Base-by-base conservation (phyloP, 2,888 invertebrate genomes). In the Encarsia formosa region DNA sequence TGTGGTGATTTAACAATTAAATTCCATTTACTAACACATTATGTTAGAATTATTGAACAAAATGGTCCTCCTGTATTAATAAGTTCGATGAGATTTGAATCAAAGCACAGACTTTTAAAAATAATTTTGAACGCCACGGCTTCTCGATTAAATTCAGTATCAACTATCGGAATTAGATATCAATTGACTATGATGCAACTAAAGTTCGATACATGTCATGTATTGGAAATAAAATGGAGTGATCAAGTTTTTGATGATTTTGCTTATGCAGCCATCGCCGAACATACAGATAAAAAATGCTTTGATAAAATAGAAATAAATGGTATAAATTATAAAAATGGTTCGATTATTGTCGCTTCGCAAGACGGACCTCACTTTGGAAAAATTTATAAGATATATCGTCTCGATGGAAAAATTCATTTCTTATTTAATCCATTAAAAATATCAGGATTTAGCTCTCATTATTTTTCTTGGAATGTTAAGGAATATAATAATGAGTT, bases 21-120 rank as follows among this genome's bases (percentile, higher is more conserved):
- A 40, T 45, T 57, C 32, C 54, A 57, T 37, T 31, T 39, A 6
- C 34, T 51, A n/a, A 2, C 46, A 5, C 54, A 52, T 46, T 54
- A 51, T 23, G 4, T 39, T 23, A 15, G 31, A 23, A 23, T 54
- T 2, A 49, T 52, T 4, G 11, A 26, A 24, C 15, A 34, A 24
- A 50, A 51, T 35, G 49, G 54, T 2, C 57, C 54, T 5, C 20
- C 39, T n/a, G 18, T 22, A 19, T 20, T 42, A 22, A 45, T 47
- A 13, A 48, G 40, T 20, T 16, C 39, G 2, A 50, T 53, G 41
- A 18, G 53, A 31, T 57, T 41, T 23, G 53, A 57, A 44, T 53
- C 53, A 1, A 50, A 53, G 20, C 50, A 56, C 26, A 34, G 29
- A 4, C 40, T 47, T 8, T 18, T 47, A 16, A 52, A 39, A 20